Conservation (phyloP, 2,113 vertebrate genomes). For the Struthio camelus region DNA sequence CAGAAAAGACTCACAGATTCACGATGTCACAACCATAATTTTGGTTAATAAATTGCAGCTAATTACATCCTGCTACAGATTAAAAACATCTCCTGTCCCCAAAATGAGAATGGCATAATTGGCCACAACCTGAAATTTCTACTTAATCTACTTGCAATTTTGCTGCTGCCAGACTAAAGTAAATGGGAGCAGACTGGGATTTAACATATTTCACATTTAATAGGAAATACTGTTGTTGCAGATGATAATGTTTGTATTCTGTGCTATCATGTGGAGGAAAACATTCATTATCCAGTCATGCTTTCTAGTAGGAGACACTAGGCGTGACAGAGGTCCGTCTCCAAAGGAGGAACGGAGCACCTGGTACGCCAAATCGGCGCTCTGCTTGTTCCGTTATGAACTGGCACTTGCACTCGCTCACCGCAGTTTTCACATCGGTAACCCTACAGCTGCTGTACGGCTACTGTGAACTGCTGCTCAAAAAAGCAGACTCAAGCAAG, state of each 20-base stretch:
- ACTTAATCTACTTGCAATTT: background rate
- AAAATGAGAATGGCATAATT: background rate
- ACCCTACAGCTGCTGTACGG: background rate
- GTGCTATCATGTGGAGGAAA: background rate
- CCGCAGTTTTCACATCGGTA: background rate
- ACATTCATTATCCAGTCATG: background rate
- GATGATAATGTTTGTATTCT: background rate
- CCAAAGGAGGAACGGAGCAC: background rate
- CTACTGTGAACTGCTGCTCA: background rate
- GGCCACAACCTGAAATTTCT: background rate
- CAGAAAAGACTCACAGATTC: background rate
- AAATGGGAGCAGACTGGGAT: background rate
- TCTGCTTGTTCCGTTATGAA: background rate
- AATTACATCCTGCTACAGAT: background rate
- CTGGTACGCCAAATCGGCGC: background rate
- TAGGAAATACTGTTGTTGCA: background rate
- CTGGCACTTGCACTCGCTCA: background rate
- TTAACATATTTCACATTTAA: background rate
- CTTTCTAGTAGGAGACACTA: background rate
- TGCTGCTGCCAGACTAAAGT: background rate
- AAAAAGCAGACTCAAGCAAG: background rate
- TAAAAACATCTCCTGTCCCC: background rate
- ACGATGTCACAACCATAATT: background rate
- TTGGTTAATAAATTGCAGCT: conserved; percentile 8
- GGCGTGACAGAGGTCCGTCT: background rate